Conservation (phyloP, 2,888 invertebrate species). For the Malthinus flaveolus region DNA sequence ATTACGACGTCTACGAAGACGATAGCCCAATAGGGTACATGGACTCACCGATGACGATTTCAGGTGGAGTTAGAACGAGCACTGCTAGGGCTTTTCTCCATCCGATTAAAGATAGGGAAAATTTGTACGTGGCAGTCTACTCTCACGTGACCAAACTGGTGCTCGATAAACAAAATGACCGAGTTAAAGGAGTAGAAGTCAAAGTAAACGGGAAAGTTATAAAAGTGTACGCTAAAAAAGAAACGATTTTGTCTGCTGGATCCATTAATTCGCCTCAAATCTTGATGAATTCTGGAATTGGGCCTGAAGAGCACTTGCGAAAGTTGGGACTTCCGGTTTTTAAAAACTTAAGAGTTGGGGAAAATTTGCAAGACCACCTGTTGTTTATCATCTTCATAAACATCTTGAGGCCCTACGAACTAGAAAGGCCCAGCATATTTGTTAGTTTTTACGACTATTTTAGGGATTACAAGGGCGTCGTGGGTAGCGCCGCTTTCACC, state of each 20-base stretch:
- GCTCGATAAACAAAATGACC: constrained; percentile 28
- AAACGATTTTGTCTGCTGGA: constrained; percentile 86
- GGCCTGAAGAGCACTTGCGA: constrained; percentile 50
- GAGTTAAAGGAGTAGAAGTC: constrained; percentile 54
- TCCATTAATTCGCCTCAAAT: constrained; percentile 91
- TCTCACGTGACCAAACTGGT: constrained; percentile 59
- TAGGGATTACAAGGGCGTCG: neutral
- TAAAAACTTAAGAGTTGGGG: constrained; percentile 54
- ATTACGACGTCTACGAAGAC: constrained; percentile 59
- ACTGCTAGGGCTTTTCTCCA: constrained; percentile 53
- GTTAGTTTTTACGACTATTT: constrained; percentile 11
- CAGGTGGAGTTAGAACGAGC: constrained; percentile 49
- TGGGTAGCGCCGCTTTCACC: neutral
- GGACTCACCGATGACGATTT: constrained; percentile 36
- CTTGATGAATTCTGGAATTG: constrained; percentile 66
- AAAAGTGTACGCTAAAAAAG: constrained; percentile 64
- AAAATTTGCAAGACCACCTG: constrained; percentile 53
- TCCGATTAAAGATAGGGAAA: constrained; percentile 56
- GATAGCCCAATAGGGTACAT: constrained; percentile 56
- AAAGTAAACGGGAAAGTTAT: constrained; percentile 35
- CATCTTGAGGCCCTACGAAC: neutral
- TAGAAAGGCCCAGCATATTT: constrained; percentile 53
- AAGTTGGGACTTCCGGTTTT: constrained; percentile 48
- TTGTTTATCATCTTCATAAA: neutral
- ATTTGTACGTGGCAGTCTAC: constrained; percentile 62